Evolutionary conservation across 2,888 invertebrate genomes (phyloP), one percentile per base, ranked within the genome.

Genomic region (Chymomyza fuscimana): DNA sequence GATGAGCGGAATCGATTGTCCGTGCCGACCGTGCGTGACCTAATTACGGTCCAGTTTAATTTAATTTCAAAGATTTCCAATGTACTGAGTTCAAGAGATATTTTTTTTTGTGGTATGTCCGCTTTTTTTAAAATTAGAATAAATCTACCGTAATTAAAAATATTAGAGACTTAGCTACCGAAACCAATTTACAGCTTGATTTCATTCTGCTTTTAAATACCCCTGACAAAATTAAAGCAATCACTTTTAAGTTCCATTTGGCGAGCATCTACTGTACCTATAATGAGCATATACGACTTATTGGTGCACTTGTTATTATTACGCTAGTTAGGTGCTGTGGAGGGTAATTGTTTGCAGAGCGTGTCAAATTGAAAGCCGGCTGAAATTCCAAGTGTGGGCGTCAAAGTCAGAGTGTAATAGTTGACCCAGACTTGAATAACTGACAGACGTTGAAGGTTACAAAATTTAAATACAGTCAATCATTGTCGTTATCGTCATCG

Each of bases 311-410:
- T 80, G 82, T 67, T 58, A 58, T 19, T 22, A 22, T 12, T 32
- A 32, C 7, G 32, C 32, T 32, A 22, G 25, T 46, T 46, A 25
- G 25, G 75, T 72, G 86, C 82, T 76, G 77, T 82, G 72, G 73
- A 3, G 15, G 29, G 19, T 1, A 58, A 15, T 25, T 15, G 25
- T 74, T 69, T 78, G 52, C 25, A 32, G 15, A 67, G 64, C 60
- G 58, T 63, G 54, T 52, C 67, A 58, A 61, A 40, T 36, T 67
- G 67, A 19, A 16, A 54, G 82, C 72, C 81, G 78, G 79, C 66
- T 83, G 71, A 74, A 82, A 87, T 87, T 84, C 83, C 83, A 86
- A 77, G 71, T 62, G 83, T 87, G 81, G 83, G 83, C 87, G 87
- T 74, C 69, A 79, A 73, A 19, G 54, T 60, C 36, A 32, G 36